Evolutionary conservation across 2,888 invertebrate species (phyloP).

Genomic region (Toxonevra muliebris): DNA sequence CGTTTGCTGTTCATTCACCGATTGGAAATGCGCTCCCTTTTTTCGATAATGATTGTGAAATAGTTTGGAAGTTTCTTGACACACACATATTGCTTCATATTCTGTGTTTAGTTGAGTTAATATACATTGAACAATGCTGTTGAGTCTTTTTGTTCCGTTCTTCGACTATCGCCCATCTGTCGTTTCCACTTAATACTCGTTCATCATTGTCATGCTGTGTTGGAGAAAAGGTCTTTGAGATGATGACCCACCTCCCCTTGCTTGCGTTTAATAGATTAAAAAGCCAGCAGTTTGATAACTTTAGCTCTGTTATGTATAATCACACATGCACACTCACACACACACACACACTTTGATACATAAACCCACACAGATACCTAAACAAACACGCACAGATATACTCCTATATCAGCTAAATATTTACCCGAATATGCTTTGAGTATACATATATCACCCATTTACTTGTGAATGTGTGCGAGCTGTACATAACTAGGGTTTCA

Average conservation of each 20-base stretch:
- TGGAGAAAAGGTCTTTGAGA: constrained; percentile 12
- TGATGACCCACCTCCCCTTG: not conserved
- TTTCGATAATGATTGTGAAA: no score
- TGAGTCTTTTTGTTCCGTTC: no score
- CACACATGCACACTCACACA: not conserved
- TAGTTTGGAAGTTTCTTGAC: no score
- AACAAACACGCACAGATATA: not conserved
- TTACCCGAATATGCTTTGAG: not conserved
- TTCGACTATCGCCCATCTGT: not conserved
- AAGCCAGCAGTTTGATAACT: constrained; percentile 10
- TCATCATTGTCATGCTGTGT: not conserved
- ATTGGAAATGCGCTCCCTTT: no score
- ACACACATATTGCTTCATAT: no score
- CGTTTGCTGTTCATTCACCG: no score
- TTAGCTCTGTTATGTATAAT: constrained; percentile 5
- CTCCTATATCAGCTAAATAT: not conserved
- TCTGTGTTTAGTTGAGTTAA: no score
- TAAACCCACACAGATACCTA: not conserved
- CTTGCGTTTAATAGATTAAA: not conserved
- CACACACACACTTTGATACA: not conserved
- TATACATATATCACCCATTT: not conserved
- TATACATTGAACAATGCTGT: no score
- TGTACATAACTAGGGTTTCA: not conserved
- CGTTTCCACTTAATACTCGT: not conserved
- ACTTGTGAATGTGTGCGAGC: not conserved